These are phyloP conservation scores for Cetonia aurata DNA, from an alignment of 2,888 invertebrate genomes.

Conservation along the genomic window DNA sequence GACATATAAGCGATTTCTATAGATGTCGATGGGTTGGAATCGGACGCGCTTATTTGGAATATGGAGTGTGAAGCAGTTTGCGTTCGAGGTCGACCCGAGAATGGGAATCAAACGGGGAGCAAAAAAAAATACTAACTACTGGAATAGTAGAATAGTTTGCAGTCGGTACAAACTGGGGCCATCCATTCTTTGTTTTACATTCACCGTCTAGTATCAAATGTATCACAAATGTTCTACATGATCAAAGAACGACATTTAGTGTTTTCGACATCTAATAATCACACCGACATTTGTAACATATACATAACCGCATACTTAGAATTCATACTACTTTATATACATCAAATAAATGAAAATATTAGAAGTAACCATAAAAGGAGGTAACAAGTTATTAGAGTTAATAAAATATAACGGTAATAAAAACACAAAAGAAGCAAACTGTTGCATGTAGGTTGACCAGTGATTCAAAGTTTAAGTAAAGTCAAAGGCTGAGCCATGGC, in stretches of 20 bases:
- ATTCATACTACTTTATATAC: no score
- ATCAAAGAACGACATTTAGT: neutral
- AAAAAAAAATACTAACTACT: slow-evolving; percentile 13
- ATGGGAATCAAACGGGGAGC: slow-evolving; percentile 26
- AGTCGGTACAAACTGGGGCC: slow-evolving; percentile 16
- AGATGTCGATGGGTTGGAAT: neutral
- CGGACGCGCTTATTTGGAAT: slow-evolving; percentile 28
- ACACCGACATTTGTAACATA: no score
- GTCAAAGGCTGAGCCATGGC: no score
- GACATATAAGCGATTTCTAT: slow-evolving; percentile 6
- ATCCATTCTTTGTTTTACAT: slow-evolving; percentile 34
- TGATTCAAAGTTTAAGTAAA: no score
- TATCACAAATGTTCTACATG: neutral
- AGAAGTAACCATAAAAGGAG: no score
- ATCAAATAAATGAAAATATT: no score
- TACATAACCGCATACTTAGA: no score
- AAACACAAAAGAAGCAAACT: no score
- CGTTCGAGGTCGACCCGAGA: slow-evolving; percentile 30
- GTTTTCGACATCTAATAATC: no score
- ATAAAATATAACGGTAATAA: no score
- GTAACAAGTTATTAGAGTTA: no score
- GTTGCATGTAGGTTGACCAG: no score
- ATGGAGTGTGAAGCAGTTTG: slow-evolving; percentile 32
- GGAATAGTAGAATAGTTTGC: neutral
- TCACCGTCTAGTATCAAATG: slow-evolving; percentile 25